A percentile compares a stretch with the other conserved stretches of the same genome.
Conservation (phyloP, 2,888 invertebrate species). For the Sarcophaga caerulescens region DNA sequence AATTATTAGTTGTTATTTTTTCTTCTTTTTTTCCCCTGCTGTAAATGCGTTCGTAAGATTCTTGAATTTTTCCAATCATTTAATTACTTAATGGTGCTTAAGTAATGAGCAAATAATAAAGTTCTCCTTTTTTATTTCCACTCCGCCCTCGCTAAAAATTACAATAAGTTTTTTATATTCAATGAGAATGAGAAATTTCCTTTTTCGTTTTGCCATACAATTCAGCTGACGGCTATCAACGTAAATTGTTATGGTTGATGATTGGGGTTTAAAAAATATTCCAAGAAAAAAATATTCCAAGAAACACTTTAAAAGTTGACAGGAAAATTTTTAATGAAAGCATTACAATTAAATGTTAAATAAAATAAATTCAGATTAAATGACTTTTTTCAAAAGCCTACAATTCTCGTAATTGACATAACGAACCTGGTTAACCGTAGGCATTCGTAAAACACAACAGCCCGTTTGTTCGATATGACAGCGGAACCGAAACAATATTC, state of each 20-base stretch:
- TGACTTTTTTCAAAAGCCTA: no score
- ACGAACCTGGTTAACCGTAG: no score
- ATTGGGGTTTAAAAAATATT: background rate
- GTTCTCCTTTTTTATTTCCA: conserved; percentile 17
- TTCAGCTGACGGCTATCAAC: background rate
- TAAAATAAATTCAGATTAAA: no score
- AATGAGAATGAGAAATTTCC: background rate
- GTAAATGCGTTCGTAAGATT: conserved; percentile 45
- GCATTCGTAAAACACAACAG: no score
- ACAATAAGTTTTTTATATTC: background rate
- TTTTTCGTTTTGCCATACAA: background rate
- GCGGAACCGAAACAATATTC: no score
- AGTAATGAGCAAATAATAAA: conserved; percentile 57
- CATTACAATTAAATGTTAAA: no score
- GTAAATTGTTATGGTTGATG: background rate
- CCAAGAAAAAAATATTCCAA: background rate
- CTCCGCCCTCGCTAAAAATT: background rate
- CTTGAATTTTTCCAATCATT: conserved; percentile 67
- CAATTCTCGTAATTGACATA: no score
- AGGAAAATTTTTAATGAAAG: no score
- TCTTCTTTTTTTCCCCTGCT: background rate
- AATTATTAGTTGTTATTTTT: background rate
- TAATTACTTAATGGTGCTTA: conserved; percentile 63
- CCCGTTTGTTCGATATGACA: no score
- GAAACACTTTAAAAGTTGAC: no score